These are phyloP conservation scores for Dicycla oo DNA, from an alignment of 2,888 invertebrate genomes.

Conservation along the genomic window DNA sequence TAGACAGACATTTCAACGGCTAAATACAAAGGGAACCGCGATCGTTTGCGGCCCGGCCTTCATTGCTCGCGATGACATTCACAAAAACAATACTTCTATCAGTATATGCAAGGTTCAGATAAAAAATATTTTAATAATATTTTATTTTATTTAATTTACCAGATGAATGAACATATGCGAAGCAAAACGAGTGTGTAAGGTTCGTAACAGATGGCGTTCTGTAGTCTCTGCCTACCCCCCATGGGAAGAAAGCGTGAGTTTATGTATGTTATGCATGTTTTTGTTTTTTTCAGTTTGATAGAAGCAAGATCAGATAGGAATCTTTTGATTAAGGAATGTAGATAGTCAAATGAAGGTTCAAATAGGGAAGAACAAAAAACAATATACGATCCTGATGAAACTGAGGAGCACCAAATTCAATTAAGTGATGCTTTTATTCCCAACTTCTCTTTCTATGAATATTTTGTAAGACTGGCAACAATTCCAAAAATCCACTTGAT, in stretches of 20 bases:
- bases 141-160: not conserved
- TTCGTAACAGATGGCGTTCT: not conserved
- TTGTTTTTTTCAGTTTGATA: not conserved
- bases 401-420: not conserved
- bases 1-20: conserved; percentile 71
- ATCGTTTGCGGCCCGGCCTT: conserved; percentile 87
- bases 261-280: not conserved
- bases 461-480: not conserved
- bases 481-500: not conserved
- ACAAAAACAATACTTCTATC: conserved; percentile 87
- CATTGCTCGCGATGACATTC: conserved; percentile 88
- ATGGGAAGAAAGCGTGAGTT: not conserved
- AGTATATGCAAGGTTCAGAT: conserved; percentile 74
- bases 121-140: conserved; percentile 35
- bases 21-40: conserved; percentile 87
- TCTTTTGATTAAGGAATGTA: not conserved
- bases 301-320: not conserved
- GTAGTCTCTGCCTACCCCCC: not conserved
- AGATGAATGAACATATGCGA: not conserved
- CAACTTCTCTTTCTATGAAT: not conserved
- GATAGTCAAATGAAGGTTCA: not conserved
- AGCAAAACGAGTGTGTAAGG: not conserved
- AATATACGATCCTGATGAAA: not conserved
- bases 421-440: not conserved
- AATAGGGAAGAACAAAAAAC: not conserved